phyloP scores from a whole-genome alignment of 2,888 invertebrate species.

The Pollenia angustigena region DNA sequence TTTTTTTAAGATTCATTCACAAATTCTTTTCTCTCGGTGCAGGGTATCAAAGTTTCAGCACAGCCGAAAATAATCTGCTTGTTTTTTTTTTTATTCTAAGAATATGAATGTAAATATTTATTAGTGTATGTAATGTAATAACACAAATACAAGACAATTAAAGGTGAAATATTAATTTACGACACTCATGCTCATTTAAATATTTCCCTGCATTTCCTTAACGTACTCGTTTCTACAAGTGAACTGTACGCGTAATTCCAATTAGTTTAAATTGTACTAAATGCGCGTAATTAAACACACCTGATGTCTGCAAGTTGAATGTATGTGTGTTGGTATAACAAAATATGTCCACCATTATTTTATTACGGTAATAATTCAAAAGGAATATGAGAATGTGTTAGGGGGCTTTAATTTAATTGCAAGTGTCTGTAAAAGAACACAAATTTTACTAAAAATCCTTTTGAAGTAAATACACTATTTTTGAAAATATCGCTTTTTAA shows the following conservation, averaged over 20 bases:
- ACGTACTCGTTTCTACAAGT: constrained; percentile 59
- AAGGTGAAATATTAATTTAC: constrained; percentile 81
- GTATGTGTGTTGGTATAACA: not conserved
- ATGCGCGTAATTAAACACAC: constrained; percentile 83
- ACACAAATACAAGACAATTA: constrained; percentile 77
- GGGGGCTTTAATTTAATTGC: not conserved
- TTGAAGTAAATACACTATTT: not conserved
- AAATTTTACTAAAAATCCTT: not conserved
- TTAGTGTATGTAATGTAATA: constrained; percentile 30
- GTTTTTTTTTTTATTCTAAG: too few species aligned
- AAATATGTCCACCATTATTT: constrained; percentile 38
- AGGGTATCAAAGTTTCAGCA: too few species aligned
- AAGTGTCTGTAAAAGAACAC: not conserved
- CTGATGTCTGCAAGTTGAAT: constrained; percentile 77
- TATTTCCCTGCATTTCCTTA: constrained; percentile 6
- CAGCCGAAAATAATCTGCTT: too few species aligned
- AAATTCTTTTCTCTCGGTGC: too few species aligned
- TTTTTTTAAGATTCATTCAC: too few species aligned
- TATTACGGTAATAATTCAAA: constrained; percentile 66
- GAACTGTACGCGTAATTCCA: constrained; percentile 75
- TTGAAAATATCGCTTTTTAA: too few species aligned
- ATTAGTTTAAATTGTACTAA: constrained; percentile 77
- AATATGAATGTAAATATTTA: too few species aligned
- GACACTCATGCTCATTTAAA: constrained; percentile 57
- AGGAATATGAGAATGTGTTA: constrained; percentile 12